Percentiles rank a stretch among this genome's conserved stretches.
phyloP scores from a whole-genome alignment of 2,113 vertebrate genomes.

The Cryptotis parvus region DNA sequence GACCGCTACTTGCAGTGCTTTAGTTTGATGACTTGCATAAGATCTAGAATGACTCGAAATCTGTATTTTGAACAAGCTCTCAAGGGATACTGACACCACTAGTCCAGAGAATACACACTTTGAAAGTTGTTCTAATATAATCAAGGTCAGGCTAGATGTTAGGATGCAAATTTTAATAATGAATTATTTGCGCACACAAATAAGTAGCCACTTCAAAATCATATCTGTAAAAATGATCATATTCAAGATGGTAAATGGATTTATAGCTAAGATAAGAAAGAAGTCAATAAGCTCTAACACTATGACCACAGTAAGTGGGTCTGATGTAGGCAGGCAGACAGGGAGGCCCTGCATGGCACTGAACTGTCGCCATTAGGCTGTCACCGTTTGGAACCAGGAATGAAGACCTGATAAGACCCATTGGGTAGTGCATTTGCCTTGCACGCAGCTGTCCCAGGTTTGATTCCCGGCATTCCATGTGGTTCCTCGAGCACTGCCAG shows the following conservation, averaged over 20 bases:
- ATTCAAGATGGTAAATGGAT: neutral
- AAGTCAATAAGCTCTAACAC: neutral
- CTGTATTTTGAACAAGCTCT: neutral
- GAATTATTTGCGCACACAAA: neutral
- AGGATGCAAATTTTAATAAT: conserved; percentile 31
- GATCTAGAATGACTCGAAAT: neutral
- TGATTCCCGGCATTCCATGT: too few relatives aligned
- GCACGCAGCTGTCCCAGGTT: too few relatives aligned
- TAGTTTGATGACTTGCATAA: too few relatives aligned
- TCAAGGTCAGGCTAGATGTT: neutral
- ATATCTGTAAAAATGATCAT: neutral
- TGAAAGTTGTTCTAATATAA: neutral
- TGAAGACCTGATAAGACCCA: too few relatives aligned
- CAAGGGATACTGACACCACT: neutral
- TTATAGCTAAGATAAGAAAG: conserved; percentile 18
- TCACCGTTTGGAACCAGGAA: too few relatives aligned
- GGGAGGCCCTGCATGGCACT: too few relatives aligned
- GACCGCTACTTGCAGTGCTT: neutral
- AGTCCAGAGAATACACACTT: neutral
- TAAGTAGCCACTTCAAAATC: neutral
- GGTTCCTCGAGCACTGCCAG: too few relatives aligned
- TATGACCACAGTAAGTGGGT: conserved; percentile 1
- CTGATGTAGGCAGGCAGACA: too few relatives aligned
- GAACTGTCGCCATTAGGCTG: too few relatives aligned
- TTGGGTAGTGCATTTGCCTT: too few relatives aligned